Percentiles rank a stretch among this genome's conserved stretches.
These are phyloP conservation scores for Sarcophaga carnaria DNA, from an alignment of 2,888 invertebrate genomes.

Conservation along the genomic window DNA sequence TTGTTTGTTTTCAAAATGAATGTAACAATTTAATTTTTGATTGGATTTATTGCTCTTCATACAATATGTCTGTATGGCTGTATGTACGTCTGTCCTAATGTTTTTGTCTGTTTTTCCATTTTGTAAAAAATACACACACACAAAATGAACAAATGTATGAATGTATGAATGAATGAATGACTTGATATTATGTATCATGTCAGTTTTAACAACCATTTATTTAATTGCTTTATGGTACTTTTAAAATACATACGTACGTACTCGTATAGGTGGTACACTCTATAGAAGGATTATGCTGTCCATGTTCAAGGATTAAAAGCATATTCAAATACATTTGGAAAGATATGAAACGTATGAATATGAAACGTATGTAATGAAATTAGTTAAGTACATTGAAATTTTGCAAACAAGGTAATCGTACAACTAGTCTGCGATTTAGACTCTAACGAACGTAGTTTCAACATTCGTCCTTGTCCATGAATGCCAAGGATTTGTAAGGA, in stretches of 20 bases:
- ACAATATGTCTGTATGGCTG: conserved; percentile 18
- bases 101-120: conserved; percentile 11
- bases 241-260: neutral
- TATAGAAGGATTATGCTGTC: neutral
- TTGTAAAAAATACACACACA: too few species aligned
- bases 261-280: conserved; percentile 3
- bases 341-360: too few species aligned
- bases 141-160: neutral
- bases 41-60: conserved; percentile 47
- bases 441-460: too few species aligned
- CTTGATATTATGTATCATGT: conserved; percentile 58
- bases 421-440: too few species aligned
- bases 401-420: too few species aligned
- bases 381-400: too few species aligned
- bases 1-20: conserved; percentile 4
- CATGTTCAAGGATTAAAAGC: too few species aligned
- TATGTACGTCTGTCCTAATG: neutral
- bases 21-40: conserved; percentile 61
- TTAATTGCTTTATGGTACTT: conserved; percentile 62
- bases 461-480: too few species aligned
- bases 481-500: too few species aligned
- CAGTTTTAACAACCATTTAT: conserved; percentile 60
- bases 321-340: too few species aligned
- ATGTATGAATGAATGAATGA: conserved; percentile 49
- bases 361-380: too few species aligned